A percentile compares a stretch with the other conserved stretches of the same genome.
These are phyloP conservation scores for Apodemus agrarius DNA, from an alignment of 2,797 vertebrate genomes.

Conservation along the genomic window DNA sequence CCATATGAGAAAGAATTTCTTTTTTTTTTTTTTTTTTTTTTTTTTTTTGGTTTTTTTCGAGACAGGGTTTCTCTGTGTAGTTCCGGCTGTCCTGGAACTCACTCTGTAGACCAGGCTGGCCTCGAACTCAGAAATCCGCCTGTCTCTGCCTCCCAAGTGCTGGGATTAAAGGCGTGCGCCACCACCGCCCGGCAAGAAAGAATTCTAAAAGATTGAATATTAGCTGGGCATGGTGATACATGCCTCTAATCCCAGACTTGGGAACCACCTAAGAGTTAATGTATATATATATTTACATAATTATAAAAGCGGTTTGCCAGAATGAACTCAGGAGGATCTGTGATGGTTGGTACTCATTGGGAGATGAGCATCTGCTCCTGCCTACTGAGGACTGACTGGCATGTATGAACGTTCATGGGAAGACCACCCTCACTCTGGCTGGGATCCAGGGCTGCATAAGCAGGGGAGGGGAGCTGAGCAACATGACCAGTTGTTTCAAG, in stretches of 20 bases:
- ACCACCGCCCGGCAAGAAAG: no score
- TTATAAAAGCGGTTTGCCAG: background rate
- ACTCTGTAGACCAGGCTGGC: no score
- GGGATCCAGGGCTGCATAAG: background rate
- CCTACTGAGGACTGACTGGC: background rate
- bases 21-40: no score
- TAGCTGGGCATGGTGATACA: background rate
- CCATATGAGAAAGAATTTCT: background rate
- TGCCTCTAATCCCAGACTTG: background rate
- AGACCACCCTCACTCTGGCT: background rate
- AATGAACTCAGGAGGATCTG: background rate
- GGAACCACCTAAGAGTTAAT: background rate
- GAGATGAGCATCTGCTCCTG: background rate
- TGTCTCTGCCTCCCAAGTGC: no score
- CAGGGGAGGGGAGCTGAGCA: background rate
- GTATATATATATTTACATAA: background rate
- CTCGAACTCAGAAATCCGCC: no score
- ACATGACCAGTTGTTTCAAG: background rate
- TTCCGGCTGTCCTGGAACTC: no score
- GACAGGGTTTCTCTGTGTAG: no score
- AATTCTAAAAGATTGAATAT: background rate
- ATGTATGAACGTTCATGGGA: background rate
- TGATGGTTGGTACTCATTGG: background rate
- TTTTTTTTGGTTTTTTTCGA: no score
- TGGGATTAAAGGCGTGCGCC: no score